A percentile compares a stretch with the other conserved stretches of the same genome.
Conservation (phyloP, 2,113 vertebrate species). For the Calypte anna region DNA sequence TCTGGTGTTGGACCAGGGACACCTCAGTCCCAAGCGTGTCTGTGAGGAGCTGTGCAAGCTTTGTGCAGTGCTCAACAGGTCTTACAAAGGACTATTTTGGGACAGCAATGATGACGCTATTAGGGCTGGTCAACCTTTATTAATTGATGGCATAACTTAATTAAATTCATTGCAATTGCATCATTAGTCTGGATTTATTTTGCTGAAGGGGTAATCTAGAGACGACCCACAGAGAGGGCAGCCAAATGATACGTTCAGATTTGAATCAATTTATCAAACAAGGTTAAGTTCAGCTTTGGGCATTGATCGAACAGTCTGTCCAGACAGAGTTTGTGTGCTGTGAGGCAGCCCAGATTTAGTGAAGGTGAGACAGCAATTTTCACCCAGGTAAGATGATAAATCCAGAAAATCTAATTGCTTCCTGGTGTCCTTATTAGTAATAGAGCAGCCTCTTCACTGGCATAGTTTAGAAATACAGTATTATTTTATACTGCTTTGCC, state of each 20-base stretch:
- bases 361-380: background rate
- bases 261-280: background rate
- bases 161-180: background rate
- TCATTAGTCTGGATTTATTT: background rate
- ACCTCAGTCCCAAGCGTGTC: rapidly evolving
- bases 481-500: background rate
- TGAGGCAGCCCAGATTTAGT: background rate
- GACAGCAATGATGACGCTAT: background rate
- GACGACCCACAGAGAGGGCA: background rate
- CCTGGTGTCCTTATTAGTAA: background rate
- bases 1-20: rapidly evolving
- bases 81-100: background rate
- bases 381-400: background rate
- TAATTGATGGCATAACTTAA: background rate
- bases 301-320: background rate
- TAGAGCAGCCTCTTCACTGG: background rate
- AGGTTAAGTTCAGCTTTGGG: background rate
- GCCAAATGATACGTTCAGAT: background rate
- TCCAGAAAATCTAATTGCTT: background rate
- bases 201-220: background rate
- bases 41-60: rapidly evolving
- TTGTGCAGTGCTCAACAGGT: background rate
- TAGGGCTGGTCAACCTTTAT: background rate
- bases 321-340: background rate
- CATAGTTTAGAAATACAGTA: background rate